A percentile compares a stretch with the other conserved stretches of the same genome.
phyloP scores from a whole-genome alignment of 2,113 vertebrate species.

The Labeo catla region DNA sequence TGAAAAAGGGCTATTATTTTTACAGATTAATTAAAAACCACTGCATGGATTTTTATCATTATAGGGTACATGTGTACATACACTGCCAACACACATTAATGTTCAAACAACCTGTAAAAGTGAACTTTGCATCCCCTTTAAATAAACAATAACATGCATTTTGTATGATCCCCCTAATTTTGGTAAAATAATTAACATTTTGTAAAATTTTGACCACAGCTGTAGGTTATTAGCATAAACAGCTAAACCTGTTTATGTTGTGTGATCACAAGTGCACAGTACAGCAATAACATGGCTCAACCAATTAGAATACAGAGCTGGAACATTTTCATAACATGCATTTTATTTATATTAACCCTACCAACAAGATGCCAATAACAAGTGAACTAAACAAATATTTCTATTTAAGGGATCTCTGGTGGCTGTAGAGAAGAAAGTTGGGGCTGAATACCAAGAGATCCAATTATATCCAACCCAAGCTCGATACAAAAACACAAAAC shows the following conservation, averaged over 20 bases:
- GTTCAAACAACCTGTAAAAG: too few relatives aligned
- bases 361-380: neutral
- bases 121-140: too few relatives aligned
- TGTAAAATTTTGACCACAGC: too few relatives aligned
- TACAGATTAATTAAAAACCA: too few relatives aligned
- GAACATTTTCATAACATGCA: neutral
- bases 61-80: too few relatives aligned
- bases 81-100: too few relatives aligned
- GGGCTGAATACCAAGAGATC: neutral
- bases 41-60: too few relatives aligned
- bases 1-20: too few relatives aligned
- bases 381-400: neutral
- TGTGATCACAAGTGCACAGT: neutral
- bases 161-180: too few relatives aligned
- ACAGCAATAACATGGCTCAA: neutral
- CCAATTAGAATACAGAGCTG: neutral
- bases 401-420: neutral
- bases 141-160: too few relatives aligned
- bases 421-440: neutral
- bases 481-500: neutral
- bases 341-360: neutral
- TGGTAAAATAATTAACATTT: too few relatives aligned
- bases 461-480: slow-evolving; percentile 7
- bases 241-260: neutral
- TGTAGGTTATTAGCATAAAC: neutral